A percentile compares a stretch with the other conserved stretches of the same genome.
Evolutionary conservation across 2,797 vertebrate genomes (phyloP).

Genomic region (Calcarius lapponicus): DNA sequence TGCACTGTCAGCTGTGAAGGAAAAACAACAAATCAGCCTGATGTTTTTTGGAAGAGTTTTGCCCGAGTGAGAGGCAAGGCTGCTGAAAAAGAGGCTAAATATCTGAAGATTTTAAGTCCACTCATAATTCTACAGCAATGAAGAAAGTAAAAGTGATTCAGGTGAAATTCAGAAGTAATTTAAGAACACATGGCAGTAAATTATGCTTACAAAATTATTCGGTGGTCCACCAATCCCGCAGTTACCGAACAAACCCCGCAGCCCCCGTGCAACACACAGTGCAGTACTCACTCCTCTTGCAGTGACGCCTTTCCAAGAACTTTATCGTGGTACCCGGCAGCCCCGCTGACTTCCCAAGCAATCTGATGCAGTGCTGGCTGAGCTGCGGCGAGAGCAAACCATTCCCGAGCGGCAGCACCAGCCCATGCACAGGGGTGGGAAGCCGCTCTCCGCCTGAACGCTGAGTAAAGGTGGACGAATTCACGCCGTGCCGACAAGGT

Average conservation of each 20-base stretch:
- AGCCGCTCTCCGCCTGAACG: background rate
- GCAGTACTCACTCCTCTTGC: background rate
- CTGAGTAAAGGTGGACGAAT: slow-evolving; percentile 46
- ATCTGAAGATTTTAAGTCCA: background rate
- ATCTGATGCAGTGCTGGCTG: background rate
- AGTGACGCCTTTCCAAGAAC: background rate
- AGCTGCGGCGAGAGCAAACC: background rate
- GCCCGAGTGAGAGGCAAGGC: background rate
- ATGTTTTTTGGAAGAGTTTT: background rate
- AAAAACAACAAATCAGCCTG: background rate
- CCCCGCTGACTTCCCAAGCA: background rate
- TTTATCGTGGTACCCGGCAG: background rate
- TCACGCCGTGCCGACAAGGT: background rate
- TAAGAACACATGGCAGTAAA: background rate
- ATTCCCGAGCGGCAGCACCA: background rate
- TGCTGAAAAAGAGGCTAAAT: background rate
- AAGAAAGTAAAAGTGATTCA: background rate
- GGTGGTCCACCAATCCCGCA: background rate
- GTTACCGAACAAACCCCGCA: background rate
- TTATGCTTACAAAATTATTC: background rate
- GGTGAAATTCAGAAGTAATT: background rate
- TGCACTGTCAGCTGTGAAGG: background rate
- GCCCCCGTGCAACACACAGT: accelerated
- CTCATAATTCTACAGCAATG: background rate
- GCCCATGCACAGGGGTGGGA: background rate